A percentile compares a stretch with the other conserved stretches of the same genome.
These are phyloP conservation scores for Pegoplata infirma DNA, from an alignment of 2,888 invertebrate genomes.

Conservation along the genomic window DNA sequence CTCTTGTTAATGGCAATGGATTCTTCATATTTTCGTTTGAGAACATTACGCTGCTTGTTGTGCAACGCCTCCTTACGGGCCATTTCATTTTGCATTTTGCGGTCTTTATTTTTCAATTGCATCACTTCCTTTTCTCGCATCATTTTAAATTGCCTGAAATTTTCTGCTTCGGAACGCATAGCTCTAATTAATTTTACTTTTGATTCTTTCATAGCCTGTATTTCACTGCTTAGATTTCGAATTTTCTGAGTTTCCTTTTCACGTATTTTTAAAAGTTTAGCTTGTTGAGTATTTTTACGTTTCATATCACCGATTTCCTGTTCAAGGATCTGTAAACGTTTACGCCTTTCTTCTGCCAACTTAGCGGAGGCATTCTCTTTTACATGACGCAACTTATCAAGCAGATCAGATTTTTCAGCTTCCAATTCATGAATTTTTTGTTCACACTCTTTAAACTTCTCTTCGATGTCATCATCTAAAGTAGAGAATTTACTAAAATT, in stretches of 20 bases:
- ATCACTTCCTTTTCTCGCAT: constrained; percentile 88
- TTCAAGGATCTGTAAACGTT: constrained; percentile 88
- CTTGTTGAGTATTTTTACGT: constrained; percentile 85
- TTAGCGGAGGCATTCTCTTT: constrained; percentile 82
- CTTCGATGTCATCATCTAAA: constrained; percentile 78
- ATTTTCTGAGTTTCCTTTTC: constrained; percentile 90
- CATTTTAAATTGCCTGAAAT: constrained; percentile 89
- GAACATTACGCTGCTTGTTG: constrained; percentile 88
- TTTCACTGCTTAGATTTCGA: constrained; percentile 85
- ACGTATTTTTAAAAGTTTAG: constrained; percentile 84
- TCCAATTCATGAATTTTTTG: constrained; percentile 84
- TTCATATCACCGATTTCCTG: constrained; percentile 85
- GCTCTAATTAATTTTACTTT: constrained; percentile 89
- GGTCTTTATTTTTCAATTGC: constrained; percentile 88
- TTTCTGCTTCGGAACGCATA: constrained; percentile 91
- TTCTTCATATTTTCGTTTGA: constrained; percentile 93
- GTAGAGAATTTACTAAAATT: constrained; percentile 71
- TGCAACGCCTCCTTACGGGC: constrained; percentile 87
- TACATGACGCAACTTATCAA: constrained; percentile 82
- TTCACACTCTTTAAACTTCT: constrained; percentile 83
- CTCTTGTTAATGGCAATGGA: constrained; percentile 91
- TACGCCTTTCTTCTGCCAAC: constrained; percentile 86
- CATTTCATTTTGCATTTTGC: constrained; percentile 89
- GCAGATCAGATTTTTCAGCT: constrained; percentile 85
- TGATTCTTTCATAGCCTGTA: constrained; percentile 86